A percentile compares a stretch with the other conserved stretches of the same genome.
Conservation (phyloP, 2,888 invertebrate genomes). For the Sphaeridia pumilis region DNA sequence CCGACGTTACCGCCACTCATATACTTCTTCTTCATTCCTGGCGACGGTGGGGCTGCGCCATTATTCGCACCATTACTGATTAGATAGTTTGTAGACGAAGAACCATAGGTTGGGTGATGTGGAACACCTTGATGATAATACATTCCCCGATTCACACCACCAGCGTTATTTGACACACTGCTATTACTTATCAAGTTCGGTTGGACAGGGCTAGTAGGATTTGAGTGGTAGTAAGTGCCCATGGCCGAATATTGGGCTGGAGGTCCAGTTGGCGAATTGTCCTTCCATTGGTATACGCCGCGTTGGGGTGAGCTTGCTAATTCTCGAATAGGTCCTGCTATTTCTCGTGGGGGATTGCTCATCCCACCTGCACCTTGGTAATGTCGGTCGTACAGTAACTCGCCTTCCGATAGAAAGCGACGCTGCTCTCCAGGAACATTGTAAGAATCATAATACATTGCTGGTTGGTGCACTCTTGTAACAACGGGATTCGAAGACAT, state of each 20-base stretch:
- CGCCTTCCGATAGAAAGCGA: slow-evolving; percentile 69
- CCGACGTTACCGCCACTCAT: slow-evolving; percentile 41
- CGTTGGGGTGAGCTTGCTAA: slow-evolving; percentile 77
- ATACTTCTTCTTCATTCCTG: slow-evolving; percentile 46
- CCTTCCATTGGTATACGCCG: slow-evolving; percentile 67
- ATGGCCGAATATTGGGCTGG: slow-evolving; percentile 33
- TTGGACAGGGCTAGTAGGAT: slow-evolving; percentile 62
- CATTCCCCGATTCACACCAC: slow-evolving; percentile 38
- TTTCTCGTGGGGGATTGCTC: slow-evolving; percentile 40
- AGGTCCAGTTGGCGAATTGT: slow-evolving; percentile 52
- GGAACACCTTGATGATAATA: slow-evolving; percentile 29
- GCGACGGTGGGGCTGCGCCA: slow-evolving; percentile 48
- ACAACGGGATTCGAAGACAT: slow-evolving; percentile 16
- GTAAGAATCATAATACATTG: slow-evolving; percentile 40
- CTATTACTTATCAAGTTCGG: slow-evolving; percentile 38
- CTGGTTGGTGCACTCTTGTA: slow-evolving; percentile 38
- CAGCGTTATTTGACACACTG: slow-evolving; percentile 32
- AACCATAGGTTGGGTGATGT: slow-evolving; percentile 27
- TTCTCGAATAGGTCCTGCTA: slow-evolving; percentile 64
- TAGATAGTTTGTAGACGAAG: slow-evolving; percentile 21
- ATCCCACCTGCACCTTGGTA: slow-evolving; percentile 10
- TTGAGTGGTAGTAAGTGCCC: slow-evolving; percentile 50
- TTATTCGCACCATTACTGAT: slow-evolving; percentile 2
- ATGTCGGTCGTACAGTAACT: slow-evolving; percentile 48
- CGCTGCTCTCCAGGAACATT: slow-evolving; percentile 44